Conservation (phyloP, 2,888 invertebrate genomes). For the Isoperla grammatica region DNA sequence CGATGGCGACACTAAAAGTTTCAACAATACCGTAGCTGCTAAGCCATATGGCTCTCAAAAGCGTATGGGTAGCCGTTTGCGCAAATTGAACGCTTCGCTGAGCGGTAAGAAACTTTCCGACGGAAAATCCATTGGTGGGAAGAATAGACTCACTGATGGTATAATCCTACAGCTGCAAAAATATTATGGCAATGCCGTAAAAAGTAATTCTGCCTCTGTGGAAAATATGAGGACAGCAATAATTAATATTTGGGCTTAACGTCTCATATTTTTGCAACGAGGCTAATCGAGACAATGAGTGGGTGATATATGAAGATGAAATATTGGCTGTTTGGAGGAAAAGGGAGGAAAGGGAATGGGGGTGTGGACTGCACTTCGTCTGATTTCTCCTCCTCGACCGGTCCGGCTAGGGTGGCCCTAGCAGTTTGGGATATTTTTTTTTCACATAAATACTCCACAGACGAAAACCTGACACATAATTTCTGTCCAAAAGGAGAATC, state of each 20-base stretch:
- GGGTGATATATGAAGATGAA: too few relatives aligned
- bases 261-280: too few relatives aligned
- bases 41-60: conserved; percentile 31
- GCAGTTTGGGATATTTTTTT: conserved; percentile 23
- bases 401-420: too few relatives aligned
- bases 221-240: conserved; percentile 19
- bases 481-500: conserved; percentile 18
- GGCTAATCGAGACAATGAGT: too few relatives aligned
- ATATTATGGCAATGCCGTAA: conserved; percentile 21
- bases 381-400: too few relatives aligned
- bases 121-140: background rate
- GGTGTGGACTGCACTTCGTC: too few relatives aligned
- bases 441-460: conserved; percentile 19
- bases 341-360: too few relatives aligned
- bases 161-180: background rate
- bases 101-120: background rate
- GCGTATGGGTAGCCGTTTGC: conserved; percentile 30
- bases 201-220: conserved; percentile 1
- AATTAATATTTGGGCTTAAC: too few relatives aligned
- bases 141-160: background rate
- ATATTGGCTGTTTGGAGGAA: too few relatives aligned
- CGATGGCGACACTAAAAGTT: conserved; percentile 24
- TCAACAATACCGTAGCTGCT: conserved; percentile 19
- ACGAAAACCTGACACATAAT: conserved; percentile 21
- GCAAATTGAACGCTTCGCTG: background rate